Evolutionary conservation across 2,888 invertebrate species (phyloP).

Genomic region (Lithophane socia): DNA sequence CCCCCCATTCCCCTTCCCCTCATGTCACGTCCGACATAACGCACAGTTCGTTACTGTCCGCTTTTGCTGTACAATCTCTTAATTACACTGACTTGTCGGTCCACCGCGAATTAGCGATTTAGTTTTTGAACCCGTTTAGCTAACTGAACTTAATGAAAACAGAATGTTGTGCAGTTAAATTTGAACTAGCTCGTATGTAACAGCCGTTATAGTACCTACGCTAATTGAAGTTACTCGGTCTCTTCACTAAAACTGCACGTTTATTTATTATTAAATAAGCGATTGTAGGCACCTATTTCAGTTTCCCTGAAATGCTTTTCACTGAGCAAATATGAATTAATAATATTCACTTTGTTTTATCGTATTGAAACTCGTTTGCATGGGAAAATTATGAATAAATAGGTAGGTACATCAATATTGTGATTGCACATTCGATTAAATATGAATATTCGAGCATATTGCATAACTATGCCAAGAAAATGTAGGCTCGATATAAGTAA

Average conservation of each 20-base stretch:
- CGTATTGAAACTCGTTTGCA: neutral
- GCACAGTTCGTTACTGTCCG: slow-evolving; percentile 72
- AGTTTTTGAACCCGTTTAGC: slow-evolving; percentile 52
- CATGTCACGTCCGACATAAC: slow-evolving; percentile 71
- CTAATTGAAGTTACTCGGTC: slow-evolving; percentile 24
- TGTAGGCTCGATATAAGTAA: neutral
- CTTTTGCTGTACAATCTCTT: slow-evolving; percentile 73
- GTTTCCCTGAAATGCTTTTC: neutral
- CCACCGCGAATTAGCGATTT: slow-evolving; percentile 55
- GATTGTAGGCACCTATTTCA: neutral
- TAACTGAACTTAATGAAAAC: slow-evolving; percentile 37
- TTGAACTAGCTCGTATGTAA: slow-evolving; percentile 24
- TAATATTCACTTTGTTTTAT: slow-evolving; percentile 19
- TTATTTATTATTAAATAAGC: slow-evolving; percentile 26
- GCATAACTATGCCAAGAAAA: neutral
- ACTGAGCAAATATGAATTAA: slow-evolving; percentile 5
- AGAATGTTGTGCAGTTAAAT: slow-evolving; percentile 25
- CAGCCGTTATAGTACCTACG: slow-evolving; percentile 23
- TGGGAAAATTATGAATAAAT: neutral
- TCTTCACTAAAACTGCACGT: slow-evolving; percentile 29
- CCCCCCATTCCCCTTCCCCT: slow-evolving; percentile 17
- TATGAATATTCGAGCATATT: neutral
- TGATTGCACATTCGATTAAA: neutral
- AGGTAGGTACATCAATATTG: neutral
- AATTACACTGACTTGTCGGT: slow-evolving; percentile 67